Evolutionary conservation across 2,113 vertebrate species (phyloP).

Genomic region (Paratilapia polleni): DNA sequence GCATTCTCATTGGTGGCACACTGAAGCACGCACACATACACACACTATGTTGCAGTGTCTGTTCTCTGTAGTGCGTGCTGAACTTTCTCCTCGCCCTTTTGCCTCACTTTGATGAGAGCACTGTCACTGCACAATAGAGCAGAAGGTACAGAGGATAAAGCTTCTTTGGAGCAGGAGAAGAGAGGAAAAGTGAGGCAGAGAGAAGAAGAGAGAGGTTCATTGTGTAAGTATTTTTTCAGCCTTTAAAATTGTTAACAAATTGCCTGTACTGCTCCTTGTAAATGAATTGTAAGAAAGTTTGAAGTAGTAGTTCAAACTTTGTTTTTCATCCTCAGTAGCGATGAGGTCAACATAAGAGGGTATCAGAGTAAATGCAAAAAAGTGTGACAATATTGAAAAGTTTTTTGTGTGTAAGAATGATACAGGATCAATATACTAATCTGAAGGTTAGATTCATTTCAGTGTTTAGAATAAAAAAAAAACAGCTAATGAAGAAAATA

Average conservation of each 20-base stretch:
- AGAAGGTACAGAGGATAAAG: constrained; percentile 61
- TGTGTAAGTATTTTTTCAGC: not conserved
- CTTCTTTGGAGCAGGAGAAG: constrained; percentile 26
- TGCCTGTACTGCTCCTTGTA: not conserved
- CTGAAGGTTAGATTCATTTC: not conserved
- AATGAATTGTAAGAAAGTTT: not conserved
- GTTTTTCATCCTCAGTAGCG: not conserved
- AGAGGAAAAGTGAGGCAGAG: constrained; percentile 18
- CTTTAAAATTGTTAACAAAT: constrained; percentile 8
- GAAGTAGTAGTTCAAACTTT: not conserved
- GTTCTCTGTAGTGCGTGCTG: constrained; percentile 36
- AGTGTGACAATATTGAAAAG: not conserved
- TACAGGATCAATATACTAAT: not conserved
- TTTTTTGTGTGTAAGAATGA: not conserved
- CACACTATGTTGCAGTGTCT: not conserved
- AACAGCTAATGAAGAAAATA: no score
- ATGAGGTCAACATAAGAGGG: not conserved
- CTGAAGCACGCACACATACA: not conserved
- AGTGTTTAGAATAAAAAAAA: no score
- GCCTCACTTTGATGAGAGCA: constrained; percentile 72
- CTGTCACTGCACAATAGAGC: constrained; percentile 59
- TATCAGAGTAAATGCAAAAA: not conserved
- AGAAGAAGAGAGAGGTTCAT: not conserved
- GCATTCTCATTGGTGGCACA: not conserved
- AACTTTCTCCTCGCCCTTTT: constrained; percentile 50